Percentiles rank a stretch among this genome's conserved stretches.
phyloP scores from a whole-genome alignment of 2,888 invertebrate species.

The Clusia tigrina region DNA sequence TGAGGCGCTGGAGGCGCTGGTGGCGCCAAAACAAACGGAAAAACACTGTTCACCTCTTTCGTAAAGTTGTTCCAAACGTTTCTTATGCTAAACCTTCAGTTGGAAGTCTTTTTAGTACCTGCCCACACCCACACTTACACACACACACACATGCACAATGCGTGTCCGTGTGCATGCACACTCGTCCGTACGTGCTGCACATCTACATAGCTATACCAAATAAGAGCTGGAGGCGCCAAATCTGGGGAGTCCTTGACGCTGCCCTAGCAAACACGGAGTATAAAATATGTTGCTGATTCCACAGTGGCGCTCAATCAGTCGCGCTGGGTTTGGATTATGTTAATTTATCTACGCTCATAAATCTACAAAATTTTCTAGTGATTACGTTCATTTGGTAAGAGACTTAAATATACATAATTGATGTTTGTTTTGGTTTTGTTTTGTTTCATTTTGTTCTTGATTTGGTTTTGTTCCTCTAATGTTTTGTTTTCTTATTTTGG shows the following conservation, averaged over 20 bases:
- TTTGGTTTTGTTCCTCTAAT: constrained; percentile 29
- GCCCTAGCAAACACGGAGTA: neutral
- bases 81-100: too few species aligned
- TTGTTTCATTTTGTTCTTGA: constrained; percentile 42
- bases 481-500: constrained; percentile 26
- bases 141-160: neutral
- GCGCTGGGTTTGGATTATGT: neutral
- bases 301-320: too few species aligned
- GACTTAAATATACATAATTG: neutral
- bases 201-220: too few species aligned
- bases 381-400: neutral
- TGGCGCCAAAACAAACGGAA: too few species aligned
- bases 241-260: too few species aligned
- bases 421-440: constrained; percentile 28
- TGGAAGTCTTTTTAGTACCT: too few species aligned
- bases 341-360: neutral
- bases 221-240: too few species aligned
- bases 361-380: neutral
- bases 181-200: too few species aligned
- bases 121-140: neutral
- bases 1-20: too few species aligned
- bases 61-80: too few species aligned
- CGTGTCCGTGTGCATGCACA: too few species aligned
- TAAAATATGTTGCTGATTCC: neutral
- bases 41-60: too few species aligned